A percentile compares a stretch with the other conserved stretches of the same genome.
phyloP scores from a whole-genome alignment of 1,140 invertebrate genomes.

The Brachionus koreanus region DNA sequence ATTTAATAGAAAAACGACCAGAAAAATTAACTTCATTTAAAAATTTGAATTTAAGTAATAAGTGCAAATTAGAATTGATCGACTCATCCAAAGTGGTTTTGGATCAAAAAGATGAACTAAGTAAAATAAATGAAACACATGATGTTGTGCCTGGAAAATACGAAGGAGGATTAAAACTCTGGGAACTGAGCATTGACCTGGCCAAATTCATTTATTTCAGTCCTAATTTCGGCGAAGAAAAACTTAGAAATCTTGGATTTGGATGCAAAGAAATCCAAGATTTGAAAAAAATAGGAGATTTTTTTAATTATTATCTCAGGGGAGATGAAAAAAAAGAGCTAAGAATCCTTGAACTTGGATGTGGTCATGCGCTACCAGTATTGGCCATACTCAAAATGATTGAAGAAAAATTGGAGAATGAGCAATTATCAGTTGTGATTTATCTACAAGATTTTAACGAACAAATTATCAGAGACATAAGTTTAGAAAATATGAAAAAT shows the following conservation, averaged over 20 bases:
- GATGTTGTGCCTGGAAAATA: conserved; percentile 33
- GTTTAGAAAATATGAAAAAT: conserved; percentile 18
- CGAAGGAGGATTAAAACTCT: conserved; percentile 37
- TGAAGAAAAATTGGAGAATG: background rate
- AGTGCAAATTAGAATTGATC: background rate
- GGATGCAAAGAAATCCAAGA: background rate
- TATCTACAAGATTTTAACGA: conserved; percentile 42
- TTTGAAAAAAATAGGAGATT: background rate
- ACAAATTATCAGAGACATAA: conserved; percentile 14
- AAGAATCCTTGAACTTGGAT: conserved; percentile 24
- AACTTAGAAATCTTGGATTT: background rate
- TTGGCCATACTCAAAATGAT: background rate
- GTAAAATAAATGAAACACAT: conserved; percentile 28
- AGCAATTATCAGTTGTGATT: background rate
- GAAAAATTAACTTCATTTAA: background rate
- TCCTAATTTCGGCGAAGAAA: background rate
- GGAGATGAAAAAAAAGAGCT: background rate
- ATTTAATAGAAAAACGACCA: background rate
- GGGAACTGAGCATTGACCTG: conserved; percentile 37
- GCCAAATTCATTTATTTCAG: conserved; percentile 1
- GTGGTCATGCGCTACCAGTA: conserved; percentile 17
- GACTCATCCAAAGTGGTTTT: background rate
- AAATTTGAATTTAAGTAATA: background rate
- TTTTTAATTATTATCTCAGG: background rate
- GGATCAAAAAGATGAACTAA: background rate